Base-by-base conservation (phyloP, 37 sponge, comb jelly and placozoan species). In the Spongilla lacustris region DNA sequence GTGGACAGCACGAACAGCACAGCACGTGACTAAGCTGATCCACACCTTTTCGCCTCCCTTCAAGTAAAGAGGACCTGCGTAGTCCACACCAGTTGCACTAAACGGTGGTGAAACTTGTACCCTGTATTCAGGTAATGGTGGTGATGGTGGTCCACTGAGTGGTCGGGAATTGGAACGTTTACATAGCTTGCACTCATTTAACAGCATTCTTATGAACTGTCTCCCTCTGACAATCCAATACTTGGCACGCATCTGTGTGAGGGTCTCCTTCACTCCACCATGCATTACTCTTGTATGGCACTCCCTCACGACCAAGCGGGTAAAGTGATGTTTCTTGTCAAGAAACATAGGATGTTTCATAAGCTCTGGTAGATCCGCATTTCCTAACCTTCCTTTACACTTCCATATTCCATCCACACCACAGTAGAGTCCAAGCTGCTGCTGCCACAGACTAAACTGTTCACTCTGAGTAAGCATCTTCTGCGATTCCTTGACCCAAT, bases 141-240 rank as follows among this genome's bases (percentile, higher is more conserved):
- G 58, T 19, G 58, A 10, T 19, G 58, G 41, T 41, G 14, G 58
- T 19, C 58, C 58, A 58, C 58, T 58, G 58, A 58, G 58, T 58
- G 58, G 58, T 58, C 41, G 41, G 41, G 41, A 41, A 41, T 41
- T 41, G 41, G 3, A 41, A 41, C 41, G 41, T 41, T n/a, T 41
- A 41, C 41, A 41, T 41, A 41, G 41, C 41, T 41, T 41, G 41
- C 85, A 84, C 34, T 76, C 23, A 23, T 35, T 30, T 9, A 85
- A 25, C 24, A 85, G 69, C 33, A 74, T 76, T 68, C 78, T 77
- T 35, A 85, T 38, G 28, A 85, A 76, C 25, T 66, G 23, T 38
- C 78, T 50, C 25, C 86, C 86, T 21, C 71, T 29, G 35, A 77
- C 46, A 14, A 85, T 58, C 86, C 86, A 85, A 38, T 69, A 85